Evolutionary conservation across 2,113 vertebrate species (phyloP), one percentile per base, ranked within the genome.

Genomic region (Oncorhynchus kisutch): DNA sequence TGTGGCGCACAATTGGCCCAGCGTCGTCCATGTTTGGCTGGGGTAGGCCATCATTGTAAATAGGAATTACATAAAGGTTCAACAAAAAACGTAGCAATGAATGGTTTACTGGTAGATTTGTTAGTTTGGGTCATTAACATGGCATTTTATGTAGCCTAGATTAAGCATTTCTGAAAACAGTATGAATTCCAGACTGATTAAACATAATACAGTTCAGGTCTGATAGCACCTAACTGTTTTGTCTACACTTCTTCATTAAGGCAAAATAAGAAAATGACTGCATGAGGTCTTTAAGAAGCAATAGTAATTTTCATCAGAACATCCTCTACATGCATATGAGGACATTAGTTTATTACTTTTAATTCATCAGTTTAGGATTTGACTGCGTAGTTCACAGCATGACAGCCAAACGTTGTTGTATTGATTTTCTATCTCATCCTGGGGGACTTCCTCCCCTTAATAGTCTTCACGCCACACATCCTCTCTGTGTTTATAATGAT

Each of bases 361-460:
- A 45, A 45, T 45, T 45, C 4, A 22, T 48, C 31, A 29, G 31
- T 70, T 70, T 48, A 49, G 68, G 68, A 64, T 76, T 59, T 60
- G 12, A 25, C 45, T 49, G 24, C 8, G 8, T 11, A 71, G 59
- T 70, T 54, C 68, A 20, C 68, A 71, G 67, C 68, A 65, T 71
- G 75, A 64, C 68, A 71, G 24, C 57, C 64, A 48, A 65, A 68
- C 68, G 48, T 64, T 62, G 57, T 71, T 65, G 29, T 64, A 65
- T 76, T 71, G 75, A 76, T 76, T 71, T 75, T 4, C 49, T 34
- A 1, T 9, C 51, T 54, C 39, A 22, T 75, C 73, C 64, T 29
- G 8, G 18, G 73, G 49, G 73, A 59, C 64, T 31, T 67, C 49
- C 64, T 39, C 49, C n/a, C 8, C 39, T 45, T 45, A 45, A 45